Base-by-base conservation (phyloP, 2,113 vertebrate species). In the Amphiprion ocellaris region DNA sequence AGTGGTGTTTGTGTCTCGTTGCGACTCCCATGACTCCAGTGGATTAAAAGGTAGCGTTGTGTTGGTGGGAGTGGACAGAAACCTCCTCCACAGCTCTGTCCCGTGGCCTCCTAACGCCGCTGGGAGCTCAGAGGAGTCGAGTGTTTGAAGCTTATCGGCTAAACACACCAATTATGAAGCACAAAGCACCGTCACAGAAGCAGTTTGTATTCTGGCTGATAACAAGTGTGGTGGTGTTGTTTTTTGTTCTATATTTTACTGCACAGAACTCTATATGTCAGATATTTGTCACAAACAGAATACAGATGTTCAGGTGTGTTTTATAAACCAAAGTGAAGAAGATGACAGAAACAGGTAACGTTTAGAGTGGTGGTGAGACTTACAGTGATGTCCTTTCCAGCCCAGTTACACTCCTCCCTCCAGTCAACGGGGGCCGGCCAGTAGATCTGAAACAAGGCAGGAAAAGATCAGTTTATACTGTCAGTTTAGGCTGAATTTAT, bases 351-450 rank as follows among this genome's bases (percentile, higher is more conserved):
- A 14, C 21, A 24, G 55, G 10, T 49, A 5, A 46, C 17, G 1
- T 15, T 10, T 10, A 41, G 23, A 2, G 19, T 54, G 17, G 41
- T 9, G 33, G 33, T 37, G 12, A 44, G 15, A 90, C 98, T 98
- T 93, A 99, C 98, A 0, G 96, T 96, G 85, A 99, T 98, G 78
- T 99, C 97, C 87, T 99, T 99, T 69, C 98, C 98, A 0, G 98
- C 98, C 98, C 98, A 98, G 94, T 99, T 99, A 82, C 98, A 99
- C 86, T 99, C 98, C 85, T 99, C 98, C 70, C 98, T 96, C 98
- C 97, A 98, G 71, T 99, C 98, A 56, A 99, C 98, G 0, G 95
- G 97, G 0, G 98, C 98, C 0, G 97, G 96, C 98, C 98, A 99
- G 87, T 97, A 96, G 91, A 99, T 96, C 98, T 99, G 89, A 0